A percentile compares a stretch with the other conserved stretches of the same genome.
phyloP scores from a whole-genome alignment of 2,888 invertebrate genomes.

The Heteromurus nitidus region DNA sequence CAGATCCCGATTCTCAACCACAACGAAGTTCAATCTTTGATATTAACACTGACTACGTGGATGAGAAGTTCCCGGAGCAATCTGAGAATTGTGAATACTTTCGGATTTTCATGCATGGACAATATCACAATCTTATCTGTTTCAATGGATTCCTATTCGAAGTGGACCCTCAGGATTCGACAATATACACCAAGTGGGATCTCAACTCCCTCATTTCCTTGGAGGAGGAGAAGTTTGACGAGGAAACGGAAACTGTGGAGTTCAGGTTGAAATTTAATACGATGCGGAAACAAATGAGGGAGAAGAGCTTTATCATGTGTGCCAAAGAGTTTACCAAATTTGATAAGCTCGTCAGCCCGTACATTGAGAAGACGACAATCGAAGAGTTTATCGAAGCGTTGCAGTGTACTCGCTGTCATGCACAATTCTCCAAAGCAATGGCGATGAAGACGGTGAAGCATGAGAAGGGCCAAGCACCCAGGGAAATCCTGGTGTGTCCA shows the following conservation, averaged over 20 bases:
- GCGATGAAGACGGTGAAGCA: conserved; percentile 64
- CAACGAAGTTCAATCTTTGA: conserved; percentile 59
- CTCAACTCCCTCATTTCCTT: conserved; percentile 68
- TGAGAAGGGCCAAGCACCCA: conserved; percentile 64
- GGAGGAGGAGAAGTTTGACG: conserved; percentile 67
- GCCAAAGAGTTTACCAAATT: conserved; percentile 68
- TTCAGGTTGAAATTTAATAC: conserved; percentile 71
- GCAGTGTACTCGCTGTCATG: conserved; percentile 72
- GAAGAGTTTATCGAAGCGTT: conserved; percentile 72
- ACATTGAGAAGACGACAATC: conserved; percentile 68
- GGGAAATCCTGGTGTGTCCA: conserved; percentile 70
- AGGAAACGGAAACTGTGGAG: conserved; percentile 72
- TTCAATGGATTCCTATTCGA: conserved; percentile 71
- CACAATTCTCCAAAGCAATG: conserved; percentile 70
- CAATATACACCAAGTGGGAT: conserved; percentile 71
- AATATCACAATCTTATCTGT: conserved; percentile 65
- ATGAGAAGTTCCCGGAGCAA: conserved; percentile 61
- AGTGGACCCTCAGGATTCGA: conserved; percentile 63
- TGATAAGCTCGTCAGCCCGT: conserved; percentile 69
- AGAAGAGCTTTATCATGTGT: conserved; percentile 71
- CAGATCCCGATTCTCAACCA: not conserved
- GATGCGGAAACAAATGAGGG: conserved; percentile 69
- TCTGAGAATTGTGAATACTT: conserved; percentile 63
- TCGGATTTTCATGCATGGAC: conserved; percentile 69
- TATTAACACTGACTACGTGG: conserved; percentile 57